These are phyloP conservation scores for Notiomystis cincta DNA, from an alignment of 2,113 vertebrate species.

Conservation along the genomic window DNA sequence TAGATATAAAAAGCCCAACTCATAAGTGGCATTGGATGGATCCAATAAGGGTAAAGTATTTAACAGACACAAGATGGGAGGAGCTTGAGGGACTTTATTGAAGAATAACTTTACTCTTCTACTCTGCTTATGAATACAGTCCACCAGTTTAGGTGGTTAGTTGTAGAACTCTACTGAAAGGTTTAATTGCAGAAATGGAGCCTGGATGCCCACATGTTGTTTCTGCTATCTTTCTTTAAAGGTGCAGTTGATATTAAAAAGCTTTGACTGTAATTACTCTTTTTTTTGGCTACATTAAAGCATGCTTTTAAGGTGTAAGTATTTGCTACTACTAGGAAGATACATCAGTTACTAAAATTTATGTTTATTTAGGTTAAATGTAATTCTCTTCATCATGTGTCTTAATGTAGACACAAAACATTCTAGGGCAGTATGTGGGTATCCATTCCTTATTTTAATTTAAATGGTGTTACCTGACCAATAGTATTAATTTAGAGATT, in stretches of 20 bases:
- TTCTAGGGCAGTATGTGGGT: neutral
- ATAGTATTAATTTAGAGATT: neutral
- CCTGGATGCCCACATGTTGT: neutral
- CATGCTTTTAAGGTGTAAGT: neutral
- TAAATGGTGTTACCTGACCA: neutral
- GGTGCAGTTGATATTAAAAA: neutral
- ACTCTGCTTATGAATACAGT: neutral
- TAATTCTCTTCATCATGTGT: neutral
- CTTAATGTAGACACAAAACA: neutral
- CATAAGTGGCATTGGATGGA: slow-evolving; percentile 92
- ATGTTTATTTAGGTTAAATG: neutral
- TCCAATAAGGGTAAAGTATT: slow-evolving; percentile 81
- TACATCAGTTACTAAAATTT: neutral
- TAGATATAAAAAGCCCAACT: slow-evolving; percentile 82
- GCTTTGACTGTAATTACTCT: neutral
- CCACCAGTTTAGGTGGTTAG: neutral
- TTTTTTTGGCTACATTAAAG: neutral
- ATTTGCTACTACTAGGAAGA: neutral
- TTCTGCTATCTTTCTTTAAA: neutral
- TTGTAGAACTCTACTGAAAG: neutral
- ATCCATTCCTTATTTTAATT: neutral
- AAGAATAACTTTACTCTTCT: neutral
- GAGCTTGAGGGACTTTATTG: neutral
- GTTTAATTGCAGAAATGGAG: neutral
- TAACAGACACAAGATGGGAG: neutral